Evolutionary conservation across 2,113 vertebrate species (phyloP), one percentile per base, ranked within the genome.

Genomic region (Antechinus stuartii): DNA sequence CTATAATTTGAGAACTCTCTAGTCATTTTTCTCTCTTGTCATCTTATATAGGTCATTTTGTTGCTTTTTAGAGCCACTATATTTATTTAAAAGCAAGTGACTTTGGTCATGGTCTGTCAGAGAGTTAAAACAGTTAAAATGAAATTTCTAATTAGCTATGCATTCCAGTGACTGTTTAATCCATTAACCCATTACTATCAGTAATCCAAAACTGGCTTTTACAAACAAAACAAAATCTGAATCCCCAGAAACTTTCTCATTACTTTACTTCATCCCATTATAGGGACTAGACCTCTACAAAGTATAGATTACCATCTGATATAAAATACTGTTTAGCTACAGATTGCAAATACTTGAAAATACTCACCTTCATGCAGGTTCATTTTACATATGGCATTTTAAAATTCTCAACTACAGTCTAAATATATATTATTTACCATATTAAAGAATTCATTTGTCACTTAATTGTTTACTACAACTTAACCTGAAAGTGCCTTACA

Each of bases 401-500:
- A 92, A 95, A 95, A 90, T 9, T 22, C 68, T 84, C 47, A 94
- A 92, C 56, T 30, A n/a, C 8, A 61, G 50, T 26, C 76, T 89
- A 93, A 57, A 2, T 91, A 91, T 56, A 54, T 56, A 49, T 94
- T 26, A 90, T 89, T 9, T 19, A 49, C 8, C 53, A 49, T 61
- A 61, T 47, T 9, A 61, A 89, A 47, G 89, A 92, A 91, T 47
- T 23, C 24, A 46, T 93, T 93, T 96, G 76, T 52, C 7, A 54
- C 54, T 23, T 92, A 91, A 61, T 35, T 19, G 23, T 4, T 84
- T 68, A 76, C 46, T 68, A 30, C 16, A 94, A 8, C 61, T 50
- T 23, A 46, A 19, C 90, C 26, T 14, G n/a, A n/a, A 27, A 27
- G 23, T 49, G 57, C 84, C 50, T 42, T 94, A 92, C 0, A 42